Evolutionary conservation across 2,888 invertebrate genomes (phyloP).

Genomic region (Entomobrya proxima): DNA sequence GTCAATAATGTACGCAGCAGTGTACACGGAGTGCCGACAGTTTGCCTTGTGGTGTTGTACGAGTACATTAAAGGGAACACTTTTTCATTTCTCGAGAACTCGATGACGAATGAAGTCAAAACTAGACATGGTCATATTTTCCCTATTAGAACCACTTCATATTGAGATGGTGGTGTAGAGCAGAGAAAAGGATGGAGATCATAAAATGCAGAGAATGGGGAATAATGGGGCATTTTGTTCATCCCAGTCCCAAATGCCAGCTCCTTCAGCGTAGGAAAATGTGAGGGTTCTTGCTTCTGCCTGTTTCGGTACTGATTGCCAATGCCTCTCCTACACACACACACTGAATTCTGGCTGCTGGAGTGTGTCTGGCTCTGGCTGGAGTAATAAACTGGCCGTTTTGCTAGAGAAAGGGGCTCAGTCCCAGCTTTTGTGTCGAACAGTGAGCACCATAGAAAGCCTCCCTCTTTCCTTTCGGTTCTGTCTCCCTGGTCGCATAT

Average conservation of each 20-base stretch:
- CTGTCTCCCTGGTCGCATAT: no score
- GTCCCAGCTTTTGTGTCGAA: conserved; percentile 25
- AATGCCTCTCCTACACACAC: background rate
- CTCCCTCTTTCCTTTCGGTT: background rate
- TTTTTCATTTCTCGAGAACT: conserved; percentile 33
- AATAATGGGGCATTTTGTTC: conserved; percentile 43
- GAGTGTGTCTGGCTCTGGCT: background rate
- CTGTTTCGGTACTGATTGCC: background rate
- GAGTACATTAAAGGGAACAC: conserved; percentile 45
- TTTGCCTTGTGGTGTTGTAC: background rate
- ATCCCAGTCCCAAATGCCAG: background rate
- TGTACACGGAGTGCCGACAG: conserved; percentile 1
- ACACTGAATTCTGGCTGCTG: background rate
- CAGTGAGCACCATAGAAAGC: conserved; percentile 10
- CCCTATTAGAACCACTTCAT: background rate
- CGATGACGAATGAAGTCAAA: conserved; percentile 36
- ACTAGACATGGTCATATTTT: background rate
- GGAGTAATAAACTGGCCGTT: conserved; percentile 21
- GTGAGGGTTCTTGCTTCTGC: conserved; percentile 12
- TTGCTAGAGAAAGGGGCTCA: conserved; percentile 25
- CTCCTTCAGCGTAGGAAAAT: conserved; percentile 1
- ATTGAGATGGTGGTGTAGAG: background rate
- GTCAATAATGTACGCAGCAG: background rate
- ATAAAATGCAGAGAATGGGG: background rate
- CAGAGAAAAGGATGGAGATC: background rate